Conservation (phyloP, 1,140 invertebrate species). For the Papilio glaucus region DNA sequence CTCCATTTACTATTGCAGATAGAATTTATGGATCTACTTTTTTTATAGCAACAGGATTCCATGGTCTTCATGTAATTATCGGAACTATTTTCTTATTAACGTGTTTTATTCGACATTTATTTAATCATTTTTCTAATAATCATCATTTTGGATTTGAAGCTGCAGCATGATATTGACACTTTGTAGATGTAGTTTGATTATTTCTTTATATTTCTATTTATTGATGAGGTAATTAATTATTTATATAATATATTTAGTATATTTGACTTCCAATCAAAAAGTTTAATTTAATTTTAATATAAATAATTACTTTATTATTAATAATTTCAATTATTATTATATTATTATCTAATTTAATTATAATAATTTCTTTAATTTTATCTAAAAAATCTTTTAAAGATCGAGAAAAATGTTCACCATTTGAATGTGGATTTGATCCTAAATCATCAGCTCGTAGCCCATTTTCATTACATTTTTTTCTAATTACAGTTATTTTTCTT, state of each 20-base stretch:
- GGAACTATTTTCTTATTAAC: conserved; percentile 86
- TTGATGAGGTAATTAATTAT: conserved; percentile 86
- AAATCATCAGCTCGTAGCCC: conserved; percentile 82
- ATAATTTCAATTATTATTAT: conserved; percentile 71
- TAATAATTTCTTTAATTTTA: conserved; percentile 78
- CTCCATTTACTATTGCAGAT: conserved; percentile 67
- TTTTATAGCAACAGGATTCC: conserved; percentile 89
- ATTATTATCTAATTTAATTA: conserved; percentile 69
- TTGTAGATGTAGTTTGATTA: conserved; percentile 90
- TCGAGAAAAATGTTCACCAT: conserved; percentile 84
- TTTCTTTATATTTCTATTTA: conserved; percentile 88
- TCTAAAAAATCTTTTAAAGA: conserved; percentile 83
- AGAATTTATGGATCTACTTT: conserved; percentile 87
- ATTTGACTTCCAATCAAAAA: conserved; percentile 88
- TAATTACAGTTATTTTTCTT: conserved; percentile 86
- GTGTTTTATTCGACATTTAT: conserved; percentile 82
- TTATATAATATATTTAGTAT: conserved; percentile 88
- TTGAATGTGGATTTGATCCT: conserved; percentile 87
- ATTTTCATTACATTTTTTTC: conserved; percentile 85
- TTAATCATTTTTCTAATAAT: conserved; percentile 83
- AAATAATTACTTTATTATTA: conserved; percentile 78
- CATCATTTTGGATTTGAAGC: conserved; percentile 89
- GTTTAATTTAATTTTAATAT: conserved; percentile 79
- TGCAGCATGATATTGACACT: conserved; percentile 89
- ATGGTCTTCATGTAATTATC: conserved; percentile 89